These are phyloP conservation scores for Drosophila robusta DNA, from an alignment of 2,888 invertebrate species.

Conservation along the genomic window DNA sequence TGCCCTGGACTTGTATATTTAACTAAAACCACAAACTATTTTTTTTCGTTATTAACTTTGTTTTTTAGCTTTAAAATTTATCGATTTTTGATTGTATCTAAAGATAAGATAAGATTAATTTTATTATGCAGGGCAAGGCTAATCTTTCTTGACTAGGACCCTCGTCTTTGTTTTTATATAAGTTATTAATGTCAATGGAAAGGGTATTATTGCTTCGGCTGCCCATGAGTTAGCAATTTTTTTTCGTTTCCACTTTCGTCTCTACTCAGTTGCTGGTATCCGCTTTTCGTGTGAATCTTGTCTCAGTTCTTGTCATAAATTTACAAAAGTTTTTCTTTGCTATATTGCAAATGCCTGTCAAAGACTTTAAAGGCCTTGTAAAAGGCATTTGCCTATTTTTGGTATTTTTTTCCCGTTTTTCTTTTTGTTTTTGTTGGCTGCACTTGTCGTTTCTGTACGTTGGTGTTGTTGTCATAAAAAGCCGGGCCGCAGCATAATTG, in stretches of 20 bases:
- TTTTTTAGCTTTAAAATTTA: too few species aligned
- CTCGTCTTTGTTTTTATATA: too few species aligned
- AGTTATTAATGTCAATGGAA: neutral
- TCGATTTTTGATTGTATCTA: too few species aligned
- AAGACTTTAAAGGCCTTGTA: constrained; percentile 13
- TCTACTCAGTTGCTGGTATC: neutral
- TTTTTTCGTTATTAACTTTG: too few species aligned
- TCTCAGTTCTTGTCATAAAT: constrained; percentile 39
- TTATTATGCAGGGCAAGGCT: too few species aligned
- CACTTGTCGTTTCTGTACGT: neutral
- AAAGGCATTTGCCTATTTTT: constrained; percentile 28
- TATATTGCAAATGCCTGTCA: constrained; percentile 20
- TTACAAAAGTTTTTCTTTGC: constrained; percentile 17
- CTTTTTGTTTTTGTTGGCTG: constrained; percentile 17
- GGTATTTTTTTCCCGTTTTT: neutral
- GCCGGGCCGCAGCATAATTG: constrained; percentile 52
- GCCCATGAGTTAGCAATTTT: neutral
- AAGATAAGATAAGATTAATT: too few species aligned
- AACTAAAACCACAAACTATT: too few species aligned
- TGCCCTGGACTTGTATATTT: too few species aligned
- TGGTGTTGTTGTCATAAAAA: neutral
- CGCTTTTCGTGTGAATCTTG: constrained; percentile 16
- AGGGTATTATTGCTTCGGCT: neutral
- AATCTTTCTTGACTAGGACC: too few species aligned
- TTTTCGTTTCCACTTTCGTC: neutral